Evolutionary conservation across 1,140 invertebrate genomes (phyloP).

Genomic region (Heliothis subflexa): DNA sequence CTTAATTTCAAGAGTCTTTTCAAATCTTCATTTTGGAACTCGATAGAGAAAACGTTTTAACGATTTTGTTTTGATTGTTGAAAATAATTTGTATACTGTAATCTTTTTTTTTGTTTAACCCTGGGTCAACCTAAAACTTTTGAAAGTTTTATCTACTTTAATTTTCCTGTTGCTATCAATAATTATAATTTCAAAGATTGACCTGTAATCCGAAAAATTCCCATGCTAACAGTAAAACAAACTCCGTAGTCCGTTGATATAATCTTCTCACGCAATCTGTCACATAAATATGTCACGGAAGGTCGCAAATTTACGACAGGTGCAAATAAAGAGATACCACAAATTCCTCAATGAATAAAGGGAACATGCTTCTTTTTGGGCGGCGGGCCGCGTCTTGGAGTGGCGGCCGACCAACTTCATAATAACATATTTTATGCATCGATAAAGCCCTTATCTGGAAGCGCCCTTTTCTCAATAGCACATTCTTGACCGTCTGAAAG

Average conservation of each 20-base stretch:
- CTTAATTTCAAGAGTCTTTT: not conserved
- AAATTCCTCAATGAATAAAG: conserved; percentile 69
- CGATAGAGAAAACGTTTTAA: conserved; percentile 6
- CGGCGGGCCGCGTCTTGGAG: conserved; percentile 51
- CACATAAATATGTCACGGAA: conserved; percentile 44
- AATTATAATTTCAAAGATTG: not conserved
- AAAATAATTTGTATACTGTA: not conserved
- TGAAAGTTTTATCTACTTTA: not conserved
- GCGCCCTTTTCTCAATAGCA: conserved; percentile 77
- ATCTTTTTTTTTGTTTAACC: not conserved
- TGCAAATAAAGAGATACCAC: conserved; percentile 77
- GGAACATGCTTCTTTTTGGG: conserved; percentile 60
- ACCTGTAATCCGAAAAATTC: conserved; percentile 13
- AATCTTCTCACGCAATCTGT: conserved; percentile 52
- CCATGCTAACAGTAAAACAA: conserved; percentile 35
- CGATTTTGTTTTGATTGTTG: not conserved
- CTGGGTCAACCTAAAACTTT: not conserved
- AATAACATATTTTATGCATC: conserved; percentile 81
- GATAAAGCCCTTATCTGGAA: conserved; percentile 78
- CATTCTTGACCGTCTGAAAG: conserved; percentile 68
- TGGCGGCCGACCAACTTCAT: conserved; percentile 71
- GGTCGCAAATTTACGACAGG: conserved; percentile 73
- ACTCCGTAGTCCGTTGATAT: conserved; percentile 38
- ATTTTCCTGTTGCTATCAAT: too few relatives aligned
- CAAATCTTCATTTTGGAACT: conserved; percentile 1